A percentile compares a stretch with the other conserved stretches of the same genome.
phyloP scores from a whole-genome alignment of 1,140 invertebrate species.

The Sarcophaga peregrina region DNA sequence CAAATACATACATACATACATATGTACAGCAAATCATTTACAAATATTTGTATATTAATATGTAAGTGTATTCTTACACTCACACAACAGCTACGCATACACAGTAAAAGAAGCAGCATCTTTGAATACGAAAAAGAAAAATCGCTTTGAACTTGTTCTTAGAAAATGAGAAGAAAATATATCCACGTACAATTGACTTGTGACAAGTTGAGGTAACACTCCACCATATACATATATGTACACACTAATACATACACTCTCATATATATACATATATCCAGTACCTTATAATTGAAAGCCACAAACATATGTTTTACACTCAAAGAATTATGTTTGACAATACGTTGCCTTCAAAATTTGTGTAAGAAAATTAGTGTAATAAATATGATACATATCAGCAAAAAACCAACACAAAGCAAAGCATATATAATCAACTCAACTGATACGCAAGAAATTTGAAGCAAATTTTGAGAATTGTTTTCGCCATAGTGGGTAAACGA shows the following conservation, averaged over 20 bases:
- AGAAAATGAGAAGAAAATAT: neutral
- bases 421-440: too few relatives aligned
- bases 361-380: too few relatives aligned
- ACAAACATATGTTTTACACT: slow-evolving; percentile 9
- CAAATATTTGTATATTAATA: neutral
- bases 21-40: neutral
- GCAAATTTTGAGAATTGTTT: too few relatives aligned
- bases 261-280: neutral
- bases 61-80: too few relatives aligned
- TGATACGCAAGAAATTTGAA: too few relatives aligned
- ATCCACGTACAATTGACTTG: slow-evolving; percentile 15
- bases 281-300: too few relatives aligned
- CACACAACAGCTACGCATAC: too few relatives aligned
- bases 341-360: too few relatives aligned
- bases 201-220: slow-evolving; percentile 7
- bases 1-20: neutral
- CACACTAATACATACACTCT: neutral
- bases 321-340: neutral
- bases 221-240: neutral
- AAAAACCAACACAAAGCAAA: too few relatives aligned
- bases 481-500: too few relatives aligned
- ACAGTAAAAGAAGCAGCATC: neutral
- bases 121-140: neutral
- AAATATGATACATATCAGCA: too few relatives aligned
- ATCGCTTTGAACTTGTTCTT: neutral